Base-by-base conservation (phyloP, 2,888 invertebrate species). In the Euzetes globulus region DNA sequence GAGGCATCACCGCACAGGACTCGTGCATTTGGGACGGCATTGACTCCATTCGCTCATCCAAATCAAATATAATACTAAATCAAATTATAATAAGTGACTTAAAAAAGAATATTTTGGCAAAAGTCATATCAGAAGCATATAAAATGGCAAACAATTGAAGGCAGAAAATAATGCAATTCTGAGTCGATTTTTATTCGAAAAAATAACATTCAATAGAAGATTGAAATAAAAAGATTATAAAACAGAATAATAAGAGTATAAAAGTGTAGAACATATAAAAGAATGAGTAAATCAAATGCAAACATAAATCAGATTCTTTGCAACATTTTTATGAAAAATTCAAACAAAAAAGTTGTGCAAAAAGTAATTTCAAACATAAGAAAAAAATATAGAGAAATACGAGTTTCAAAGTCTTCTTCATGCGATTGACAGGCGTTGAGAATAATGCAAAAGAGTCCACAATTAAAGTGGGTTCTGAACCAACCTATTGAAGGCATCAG, bases 1-100 rank as follows among this genome's bases (percentile, higher is more conserved):
- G 78, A 7, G 77, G 77, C 74, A 75, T 77, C 33, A 76, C 77
- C 47, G 73, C 75, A 72, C 77, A 79, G 29, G 76, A 71, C 41
- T 77, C 77, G n/a, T 65, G 15, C 17, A 65, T 29, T 9, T 37
- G 63, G 63, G 74, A 50, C 41, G 70, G 68, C 27, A 74, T 74
- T 4, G 70, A 70, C 47, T 68, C 68, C 74, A 74, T 70, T n/a
- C 55, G n/a, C 9, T 70, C 74, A 37, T 68, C 68, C 29, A 63
- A 37, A 65, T 73, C 73, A 37, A 68, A 65, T 2, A 25, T 19
- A 37, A 13, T 19, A 47, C 70, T 70, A 70, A 65, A 65, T 33
- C 11, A 7, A 37, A 65, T 58, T 29, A 58, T 58, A 22, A 55
- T 22, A 27, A 27, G 22, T 58, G 58, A 7, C 17, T 58, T 29